phyloP scores from a whole-genome alignment of 1,140 invertebrate genomes.

The Holotrichia oblita region DNA sequence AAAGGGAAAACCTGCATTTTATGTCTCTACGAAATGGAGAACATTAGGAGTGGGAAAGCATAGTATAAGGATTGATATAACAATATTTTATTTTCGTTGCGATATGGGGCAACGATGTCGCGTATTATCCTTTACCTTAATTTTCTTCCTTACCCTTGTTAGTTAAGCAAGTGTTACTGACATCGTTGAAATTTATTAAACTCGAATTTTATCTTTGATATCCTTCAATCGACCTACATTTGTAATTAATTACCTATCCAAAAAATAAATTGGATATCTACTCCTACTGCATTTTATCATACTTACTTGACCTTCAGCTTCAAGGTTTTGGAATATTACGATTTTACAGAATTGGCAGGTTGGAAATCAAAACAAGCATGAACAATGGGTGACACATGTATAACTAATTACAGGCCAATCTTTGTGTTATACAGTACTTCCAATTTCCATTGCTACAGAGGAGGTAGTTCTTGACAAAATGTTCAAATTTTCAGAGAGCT shows the following conservation, averaged over 20 bases:
- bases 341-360: too few relatives aligned
- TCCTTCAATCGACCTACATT: neutral
- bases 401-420: too few relatives aligned
- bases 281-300: too few relatives aligned
- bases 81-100: conserved; percentile 17
- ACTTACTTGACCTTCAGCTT: too few relatives aligned
- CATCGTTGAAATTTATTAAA: neutral
- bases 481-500: too few relatives aligned
- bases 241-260: conserved; percentile 13
- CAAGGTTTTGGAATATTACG: too few relatives aligned
- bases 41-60: neutral
- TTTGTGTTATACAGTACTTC: too few relatives aligned
- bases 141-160: neutral
- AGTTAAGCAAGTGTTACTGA: neutral
- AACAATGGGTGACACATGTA: too few relatives aligned
- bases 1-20: neutral
- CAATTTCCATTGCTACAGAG: too few relatives aligned
- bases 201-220: neutral
- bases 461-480: too few relatives aligned
- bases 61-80: conserved; percentile 10
- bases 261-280: neutral
- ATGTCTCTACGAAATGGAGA: neutral
- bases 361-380: too few relatives aligned
- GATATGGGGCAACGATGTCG: neutral
- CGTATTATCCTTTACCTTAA: conserved; percentile 4